Base-by-base conservation (phyloP, 2,113 vertebrate genomes). In the Solea solea region DNA sequence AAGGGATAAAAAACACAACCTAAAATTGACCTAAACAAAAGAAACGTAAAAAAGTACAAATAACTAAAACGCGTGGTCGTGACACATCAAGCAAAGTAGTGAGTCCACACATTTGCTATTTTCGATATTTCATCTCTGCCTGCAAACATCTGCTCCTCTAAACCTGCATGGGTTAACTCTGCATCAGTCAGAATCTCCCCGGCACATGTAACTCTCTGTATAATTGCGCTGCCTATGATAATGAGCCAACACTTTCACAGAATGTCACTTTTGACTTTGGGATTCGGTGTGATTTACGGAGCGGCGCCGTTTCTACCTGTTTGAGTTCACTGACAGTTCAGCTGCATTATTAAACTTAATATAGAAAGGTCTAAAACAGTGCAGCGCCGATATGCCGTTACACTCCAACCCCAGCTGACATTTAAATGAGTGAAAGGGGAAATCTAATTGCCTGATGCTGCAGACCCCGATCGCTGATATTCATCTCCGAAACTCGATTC, bases 381-480 rank as follows among this genome's bases (percentile, higher is more conserved):
- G 56, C n/a, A n/a, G n/a, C 40, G 46, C 28, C 56, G 49, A 55
- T 11, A 13, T 25, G n/a, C 51, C 34, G 42, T 63, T 4, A 11
- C 42, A 44, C 12, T 16, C 9, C 8, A 10, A 12, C 25, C 21
- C 27, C 11, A 40, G 44, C 34, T 72, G 54, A 49, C 42, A 57
- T 73, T 46, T 52, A 62, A 75, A 70, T 49, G 28, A 45, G n/a
- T 40, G 11, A 64, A 64, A 16, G 21, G 45, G 10, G 21, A 58
- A 53, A 50, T 41, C 16, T 51, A 72, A 74, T 50, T 44, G 15
- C 28, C 44, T 16, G 57, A 50, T 10, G 16, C 69, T 28, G 34
- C 34, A 34, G 53, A 25, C n/a, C 65, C 11, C 2, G 28, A 65
- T 73, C 64, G 52, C 10, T 39, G 15, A 28, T 69, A 62, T 59